phyloP scores from a whole-genome alignment of 2,797 vertebrate genomes.

The Crenuchus spilurus region DNA sequence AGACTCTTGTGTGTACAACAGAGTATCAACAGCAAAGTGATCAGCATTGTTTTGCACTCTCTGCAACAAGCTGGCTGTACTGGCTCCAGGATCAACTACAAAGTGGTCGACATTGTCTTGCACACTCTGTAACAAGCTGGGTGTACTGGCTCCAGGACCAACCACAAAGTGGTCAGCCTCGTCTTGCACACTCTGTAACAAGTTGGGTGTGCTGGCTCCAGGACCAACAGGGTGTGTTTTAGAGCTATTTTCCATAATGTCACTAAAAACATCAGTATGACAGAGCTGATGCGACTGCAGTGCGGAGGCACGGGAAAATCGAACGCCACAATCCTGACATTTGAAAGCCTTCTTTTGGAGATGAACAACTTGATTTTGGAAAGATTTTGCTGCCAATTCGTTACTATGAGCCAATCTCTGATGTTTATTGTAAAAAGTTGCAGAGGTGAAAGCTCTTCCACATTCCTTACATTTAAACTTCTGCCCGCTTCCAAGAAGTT shows the following conservation, averaged over 20 bases:
- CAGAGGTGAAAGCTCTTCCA: constrained; percentile 76
- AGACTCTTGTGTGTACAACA: constrained; percentile 34
- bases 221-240: background rate
- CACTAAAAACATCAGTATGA: constrained; percentile 72
- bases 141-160: constrained; percentile 19
- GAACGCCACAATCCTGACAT: constrained; percentile 78
- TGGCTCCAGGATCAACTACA: constrained; percentile 22
- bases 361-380: constrained; percentile 79
- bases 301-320: constrained; percentile 79
- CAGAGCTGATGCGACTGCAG: constrained; percentile 80
- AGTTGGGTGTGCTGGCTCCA: constrained; percentile 31
- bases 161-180: constrained; percentile 32
- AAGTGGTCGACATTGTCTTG: constrained; percentile 35
- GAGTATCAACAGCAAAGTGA: constrained; percentile 18
- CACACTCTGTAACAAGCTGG: constrained; percentile 39
- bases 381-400: constrained; percentile 77
- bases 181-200: constrained; percentile 41
- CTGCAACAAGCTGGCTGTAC: constrained; percentile 40
- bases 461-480: constrained; percentile 75
- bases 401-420: constrained; percentile 74
- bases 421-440: constrained; percentile 76
- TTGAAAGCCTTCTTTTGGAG: constrained; percentile 82
- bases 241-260: constrained; percentile 61
- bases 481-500: constrained; percentile 32
- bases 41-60: constrained; percentile 40